Evolutionary conservation across 1,140 invertebrate genomes (phyloP).

Genomic region (Drosophila melanica): DNA sequence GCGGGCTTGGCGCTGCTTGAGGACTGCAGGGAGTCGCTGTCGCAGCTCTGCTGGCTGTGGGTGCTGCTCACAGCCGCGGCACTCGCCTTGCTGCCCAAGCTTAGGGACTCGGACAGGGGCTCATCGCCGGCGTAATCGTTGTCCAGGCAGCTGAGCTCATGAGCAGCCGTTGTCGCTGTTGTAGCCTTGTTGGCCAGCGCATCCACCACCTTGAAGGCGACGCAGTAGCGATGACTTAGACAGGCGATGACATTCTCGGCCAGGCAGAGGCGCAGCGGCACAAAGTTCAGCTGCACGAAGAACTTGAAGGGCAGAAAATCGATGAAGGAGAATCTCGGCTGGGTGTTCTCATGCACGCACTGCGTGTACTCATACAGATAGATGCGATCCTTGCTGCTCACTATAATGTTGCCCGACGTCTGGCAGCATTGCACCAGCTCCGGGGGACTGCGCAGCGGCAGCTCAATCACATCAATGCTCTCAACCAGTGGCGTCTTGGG

Average conservation of each 20-base stretch:
- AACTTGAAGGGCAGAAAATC: constrained; percentile 82
- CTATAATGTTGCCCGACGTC: constrained; percentile 78
- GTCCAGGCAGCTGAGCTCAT: constrained; percentile 61
- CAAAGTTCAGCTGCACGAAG: constrained; percentile 79
- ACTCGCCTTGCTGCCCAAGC: constrained; percentile 72
- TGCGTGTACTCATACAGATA: constrained; percentile 81
- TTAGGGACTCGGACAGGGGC: constrained; percentile 70
- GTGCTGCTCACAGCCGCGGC: constrained; percentile 57
- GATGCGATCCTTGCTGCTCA: constrained; percentile 79
- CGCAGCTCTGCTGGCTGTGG: constrained; percentile 78
- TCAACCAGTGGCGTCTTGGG: constrained; percentile 77
- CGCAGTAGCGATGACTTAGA: constrained; percentile 77
- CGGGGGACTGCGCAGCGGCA: constrained; percentile 76
- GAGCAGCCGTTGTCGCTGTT: constrained; percentile 17
- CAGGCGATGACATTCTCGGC: constrained; percentile 81
- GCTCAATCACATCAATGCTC: constrained; percentile 79
- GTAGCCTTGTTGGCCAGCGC: constrained; percentile 52
- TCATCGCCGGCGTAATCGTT: constrained; percentile 74
- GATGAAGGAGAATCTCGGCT: constrained; percentile 77
- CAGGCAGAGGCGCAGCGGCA: constrained; percentile 68
- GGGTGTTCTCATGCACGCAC: constrained; percentile 78
- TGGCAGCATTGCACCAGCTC: constrained; percentile 80
- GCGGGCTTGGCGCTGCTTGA: constrained; percentile 64
- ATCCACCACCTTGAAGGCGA: constrained; percentile 80
- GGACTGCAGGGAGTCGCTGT: constrained; percentile 78